phyloP scores from a whole-genome alignment of 2,797 vertebrate species.

The Sebastes minor region DNA sequence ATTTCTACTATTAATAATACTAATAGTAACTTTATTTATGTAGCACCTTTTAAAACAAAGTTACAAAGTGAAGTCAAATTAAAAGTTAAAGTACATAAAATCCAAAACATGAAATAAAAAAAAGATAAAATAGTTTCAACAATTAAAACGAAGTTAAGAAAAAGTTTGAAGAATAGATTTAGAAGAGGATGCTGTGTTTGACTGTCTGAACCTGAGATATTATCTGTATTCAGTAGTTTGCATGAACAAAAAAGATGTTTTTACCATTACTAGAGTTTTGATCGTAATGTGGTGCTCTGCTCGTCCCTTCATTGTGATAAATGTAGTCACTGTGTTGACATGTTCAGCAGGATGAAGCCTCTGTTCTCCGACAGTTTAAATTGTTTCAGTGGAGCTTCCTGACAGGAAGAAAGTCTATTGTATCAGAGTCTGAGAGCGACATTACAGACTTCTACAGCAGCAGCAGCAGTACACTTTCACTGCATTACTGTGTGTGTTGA shows the following conservation, averaged over 20 bases:
- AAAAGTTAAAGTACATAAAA: not conserved
- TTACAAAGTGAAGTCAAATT: not conserved
- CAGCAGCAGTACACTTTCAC: conserved; percentile 56
- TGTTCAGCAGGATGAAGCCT: not conserved
- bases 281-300: not conserved
- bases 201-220: too few relatives aligned
- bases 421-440: conserved; percentile 45
- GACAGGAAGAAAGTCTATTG: conserved; percentile 69
- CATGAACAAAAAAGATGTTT: too few relatives aligned
- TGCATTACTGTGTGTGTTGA: conserved; percentile 1
- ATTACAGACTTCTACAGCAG: not conserved
- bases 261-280: not conserved
- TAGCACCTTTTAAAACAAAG: not conserved
- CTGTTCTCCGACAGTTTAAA: conserved; percentile 16
- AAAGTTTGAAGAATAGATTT: too few relatives aligned
- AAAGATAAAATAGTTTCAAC: too few relatives aligned
- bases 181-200: too few relatives aligned
- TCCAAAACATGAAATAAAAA: not conserved
- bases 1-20: too few relatives aligned
- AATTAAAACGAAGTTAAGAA: too few relatives aligned
- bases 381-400: conserved; percentile 60
- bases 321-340: not conserved
- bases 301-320: too few relatives aligned
- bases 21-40: not conserved
- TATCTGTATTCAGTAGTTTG: too few relatives aligned